Evolutionary conservation across 2,888 invertebrate genomes (phyloP).

Genomic region (Eupithecia pulchellata): DNA sequence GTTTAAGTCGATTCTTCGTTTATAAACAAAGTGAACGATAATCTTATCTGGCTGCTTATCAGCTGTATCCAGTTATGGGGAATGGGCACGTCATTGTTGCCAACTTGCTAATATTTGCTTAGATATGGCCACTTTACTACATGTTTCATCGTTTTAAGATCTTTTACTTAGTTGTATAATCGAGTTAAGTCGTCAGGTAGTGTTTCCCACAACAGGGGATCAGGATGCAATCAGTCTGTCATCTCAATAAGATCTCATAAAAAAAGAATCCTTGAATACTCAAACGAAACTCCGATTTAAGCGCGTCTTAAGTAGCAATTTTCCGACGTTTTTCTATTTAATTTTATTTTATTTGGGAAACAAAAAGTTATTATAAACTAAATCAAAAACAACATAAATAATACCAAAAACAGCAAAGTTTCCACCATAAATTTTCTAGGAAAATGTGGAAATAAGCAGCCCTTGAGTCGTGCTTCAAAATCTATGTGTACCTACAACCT

Average conservation of each 20-base stretch:
- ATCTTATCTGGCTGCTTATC: slow-evolving; percentile 51
- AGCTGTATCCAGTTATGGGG: slow-evolving; percentile 55
- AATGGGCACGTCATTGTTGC: slow-evolving; percentile 41
- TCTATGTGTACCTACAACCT: too few species aligned
- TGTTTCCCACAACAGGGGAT: not conserved
- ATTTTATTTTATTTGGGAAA: too few species aligned
- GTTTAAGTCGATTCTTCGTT: slow-evolving; percentile 49
- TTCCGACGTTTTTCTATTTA: too few species aligned
- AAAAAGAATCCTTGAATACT: too few species aligned
- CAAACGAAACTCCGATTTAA: not conserved
- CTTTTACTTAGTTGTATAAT: not conserved
- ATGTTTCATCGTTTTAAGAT: not conserved
- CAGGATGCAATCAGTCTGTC: too few species aligned
- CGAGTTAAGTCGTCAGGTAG: not conserved
- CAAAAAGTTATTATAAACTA: too few species aligned
- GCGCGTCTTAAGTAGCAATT: too few species aligned
- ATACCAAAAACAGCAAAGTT: too few species aligned
- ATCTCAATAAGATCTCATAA: not conserved
- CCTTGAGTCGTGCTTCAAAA: not conserved
- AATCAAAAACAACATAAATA: too few species aligned
- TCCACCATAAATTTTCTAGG: too few species aligned
- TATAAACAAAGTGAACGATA: slow-evolving; percentile 65
- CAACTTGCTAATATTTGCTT: slow-evolving; percentile 11
- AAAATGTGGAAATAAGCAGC: too few species aligned
- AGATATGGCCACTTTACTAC: slow-evolving; percentile 10